Conservation (phyloP, 1,140 invertebrate genomes). For the Pentalonia nigronervosa region DNA sequence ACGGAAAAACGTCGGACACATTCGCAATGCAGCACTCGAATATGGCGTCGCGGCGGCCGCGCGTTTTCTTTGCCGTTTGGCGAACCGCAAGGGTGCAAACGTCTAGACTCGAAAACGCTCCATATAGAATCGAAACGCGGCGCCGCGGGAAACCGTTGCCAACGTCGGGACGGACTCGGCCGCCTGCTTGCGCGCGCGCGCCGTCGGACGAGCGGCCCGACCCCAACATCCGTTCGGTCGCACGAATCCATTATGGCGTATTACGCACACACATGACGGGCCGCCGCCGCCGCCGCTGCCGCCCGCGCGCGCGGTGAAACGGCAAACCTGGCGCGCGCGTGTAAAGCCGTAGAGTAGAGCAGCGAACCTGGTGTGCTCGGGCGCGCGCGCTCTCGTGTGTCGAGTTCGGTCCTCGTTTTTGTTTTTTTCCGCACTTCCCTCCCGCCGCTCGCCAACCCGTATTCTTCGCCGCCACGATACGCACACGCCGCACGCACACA, state of each 20-base stretch:
- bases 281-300: neutral
- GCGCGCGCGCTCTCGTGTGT: constrained; percentile 10
- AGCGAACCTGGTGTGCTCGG: constrained; percentile 49
- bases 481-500: neutral
- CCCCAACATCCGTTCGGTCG: constrained; percentile 41
- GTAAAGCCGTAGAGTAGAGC: neutral
- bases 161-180: neutral
- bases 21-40: too few relatives aligned
- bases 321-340: neutral
- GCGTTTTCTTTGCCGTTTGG: neutral
- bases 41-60: too few relatives aligned
- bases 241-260: constrained; percentile 53
- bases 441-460: neutral
- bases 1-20: too few relatives aligned
- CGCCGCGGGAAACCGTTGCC: constrained; percentile 26
- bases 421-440: neutral
- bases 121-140: neutral
- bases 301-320: neutral
- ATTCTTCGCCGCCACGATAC: neutral
- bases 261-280: neutral
- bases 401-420: constrained; percentile 42
- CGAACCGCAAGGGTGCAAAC: neutral
- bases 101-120: neutral
- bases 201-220: neutral
- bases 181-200: too few relatives aligned